Base-by-base conservation (phyloP, 2,888 invertebrate species). In the Eristalis arbustorum region DNA sequence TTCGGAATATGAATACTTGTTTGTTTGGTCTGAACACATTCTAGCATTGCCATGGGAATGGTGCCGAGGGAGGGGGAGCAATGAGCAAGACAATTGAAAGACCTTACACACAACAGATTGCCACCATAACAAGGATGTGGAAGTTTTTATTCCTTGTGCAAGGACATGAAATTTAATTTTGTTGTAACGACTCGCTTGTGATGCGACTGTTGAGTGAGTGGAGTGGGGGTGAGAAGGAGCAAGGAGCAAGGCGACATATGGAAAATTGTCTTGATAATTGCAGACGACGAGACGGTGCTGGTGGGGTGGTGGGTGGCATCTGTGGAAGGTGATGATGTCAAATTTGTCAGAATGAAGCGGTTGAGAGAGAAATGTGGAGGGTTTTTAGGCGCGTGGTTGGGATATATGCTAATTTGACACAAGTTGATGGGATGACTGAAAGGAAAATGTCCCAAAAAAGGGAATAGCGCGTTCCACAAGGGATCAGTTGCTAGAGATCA, bases 1-100 rank as follows among this genome's bases (percentile, higher is more conserved):
- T n/a, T 64, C 42, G 34, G 69, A 77, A 69, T 69, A 18, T 25
- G 67, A 49, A 49, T n/a, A 56, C 77, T 69, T 77, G 77, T 77
- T 69, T 69, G 77, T 69, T 77, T 69, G 57, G 69, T 77, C 37
- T 69, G 62, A n/a, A 18, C n/a, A 34, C 34, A 34, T 34, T 10
- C 34, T 10, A 28, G 42, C 31, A 31, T 31, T 31, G 6, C 31
- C 31, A 31, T 31, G 49, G 22, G 49, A 2, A 31, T 31, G 28
- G 25, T 0, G 23, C 10, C 18, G n/a, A 5, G n/a, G 6, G 5
- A 6, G 49, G n/a, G n/a, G 6, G n/a, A 14, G 13, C 3, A n/a
- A 14, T 3, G n/a, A n/a, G 25, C 2, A 57, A 23, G 3, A 23
- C 8, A 59, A 59, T 6, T 25, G 61, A 68, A 76, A 5, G 40